These are phyloP conservation scores for Dicentrarchus labrax DNA, from an alignment of 2,113 vertebrate species.

Conservation along the genomic window DNA sequence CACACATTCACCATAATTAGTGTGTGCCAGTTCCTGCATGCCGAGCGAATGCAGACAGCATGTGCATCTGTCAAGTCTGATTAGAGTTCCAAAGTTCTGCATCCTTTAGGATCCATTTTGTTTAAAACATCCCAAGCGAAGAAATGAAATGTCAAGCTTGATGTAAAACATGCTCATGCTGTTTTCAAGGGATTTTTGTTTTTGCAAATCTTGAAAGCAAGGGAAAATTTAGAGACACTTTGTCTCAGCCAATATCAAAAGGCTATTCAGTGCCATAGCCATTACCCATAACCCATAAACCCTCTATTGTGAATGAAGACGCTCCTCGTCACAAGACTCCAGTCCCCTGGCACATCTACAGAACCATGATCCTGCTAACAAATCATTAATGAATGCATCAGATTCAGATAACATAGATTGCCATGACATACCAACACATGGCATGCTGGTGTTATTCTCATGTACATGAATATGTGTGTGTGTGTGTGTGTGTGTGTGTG, in stretches of 20 bases:
- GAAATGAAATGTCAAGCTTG: conserved; percentile 65
- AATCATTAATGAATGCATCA: conserved; percentile 76
- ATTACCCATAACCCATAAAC: conserved; percentile 79
- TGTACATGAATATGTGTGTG: conserved; percentile 30
- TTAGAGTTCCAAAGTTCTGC: conserved; percentile 51
- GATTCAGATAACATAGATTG: conserved; percentile 71
- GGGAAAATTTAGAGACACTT: conserved; percentile 66
- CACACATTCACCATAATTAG: conserved; percentile 56
- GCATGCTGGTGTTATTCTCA: conserved; percentile 55
- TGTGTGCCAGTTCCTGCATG: conserved; percentile 60
- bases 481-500: conserved; percentile 5
- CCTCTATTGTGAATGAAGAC: conserved; percentile 69
- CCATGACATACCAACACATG: conserved; percentile 71
- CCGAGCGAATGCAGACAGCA: conserved; percentile 39
- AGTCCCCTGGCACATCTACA: conserved; percentile 65
- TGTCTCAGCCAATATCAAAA: conserved; percentile 79
- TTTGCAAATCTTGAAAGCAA: conserved; percentile 66
- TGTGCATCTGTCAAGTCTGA: conserved; percentile 69
- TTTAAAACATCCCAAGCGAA: conserved; percentile 53
- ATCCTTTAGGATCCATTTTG: conserved; percentile 58
- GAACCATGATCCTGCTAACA: conserved; percentile 64
- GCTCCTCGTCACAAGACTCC: conserved; percentile 76
- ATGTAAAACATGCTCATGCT: conserved; percentile 60
- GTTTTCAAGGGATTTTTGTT: conserved; percentile 53
- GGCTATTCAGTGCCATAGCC: conserved; percentile 69